These are phyloP conservation scores for Zeugodacus cucurbitae DNA, from an alignment of 1,140 invertebrate species.

Conservation along the genomic window DNA sequence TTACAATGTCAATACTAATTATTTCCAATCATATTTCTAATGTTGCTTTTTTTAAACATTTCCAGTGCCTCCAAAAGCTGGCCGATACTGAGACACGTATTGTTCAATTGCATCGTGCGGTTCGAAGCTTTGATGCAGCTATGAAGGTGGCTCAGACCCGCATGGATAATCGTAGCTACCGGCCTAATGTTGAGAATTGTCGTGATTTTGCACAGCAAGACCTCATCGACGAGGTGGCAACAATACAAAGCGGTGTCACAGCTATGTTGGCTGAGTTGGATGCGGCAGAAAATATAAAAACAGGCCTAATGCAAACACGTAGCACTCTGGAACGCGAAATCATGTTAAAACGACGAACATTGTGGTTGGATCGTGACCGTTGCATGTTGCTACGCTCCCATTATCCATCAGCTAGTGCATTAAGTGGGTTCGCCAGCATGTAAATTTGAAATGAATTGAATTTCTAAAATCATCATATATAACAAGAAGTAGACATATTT, in stretches of 20 bases:
- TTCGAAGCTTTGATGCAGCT: constrained; percentile 75
- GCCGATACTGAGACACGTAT: constrained; percentile 79
- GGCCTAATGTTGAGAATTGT: constrained; percentile 78
- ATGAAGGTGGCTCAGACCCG: constrained; percentile 84
- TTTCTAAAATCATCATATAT: no score
- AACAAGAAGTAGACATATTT: no score
- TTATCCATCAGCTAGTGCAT: constrained; percentile 74
- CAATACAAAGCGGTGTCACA: constrained; percentile 73
- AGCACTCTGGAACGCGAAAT: constrained; percentile 77
- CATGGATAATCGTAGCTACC: constrained; percentile 75
- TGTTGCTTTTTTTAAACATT: constrained; percentile 31
- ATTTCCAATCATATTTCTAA: not conserved
- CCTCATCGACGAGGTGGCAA: constrained; percentile 79
- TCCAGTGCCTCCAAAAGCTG: constrained; percentile 72
- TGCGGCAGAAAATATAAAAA: constrained; percentile 71
- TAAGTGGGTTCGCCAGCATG: constrained; percentile 67
- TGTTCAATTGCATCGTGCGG: constrained; percentile 70
- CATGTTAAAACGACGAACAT: constrained; percentile 76
- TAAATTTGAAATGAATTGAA: not conserved
- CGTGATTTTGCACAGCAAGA: constrained; percentile 76
- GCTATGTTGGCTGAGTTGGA: constrained; percentile 71
- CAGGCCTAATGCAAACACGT: constrained; percentile 71
- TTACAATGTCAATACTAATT: not conserved
- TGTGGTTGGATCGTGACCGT: constrained; percentile 77
- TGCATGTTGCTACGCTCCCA: constrained; percentile 73